Conservation (phyloP, 1,140 invertebrate species). For the silkworm (Bombyx mori) region DNA sequence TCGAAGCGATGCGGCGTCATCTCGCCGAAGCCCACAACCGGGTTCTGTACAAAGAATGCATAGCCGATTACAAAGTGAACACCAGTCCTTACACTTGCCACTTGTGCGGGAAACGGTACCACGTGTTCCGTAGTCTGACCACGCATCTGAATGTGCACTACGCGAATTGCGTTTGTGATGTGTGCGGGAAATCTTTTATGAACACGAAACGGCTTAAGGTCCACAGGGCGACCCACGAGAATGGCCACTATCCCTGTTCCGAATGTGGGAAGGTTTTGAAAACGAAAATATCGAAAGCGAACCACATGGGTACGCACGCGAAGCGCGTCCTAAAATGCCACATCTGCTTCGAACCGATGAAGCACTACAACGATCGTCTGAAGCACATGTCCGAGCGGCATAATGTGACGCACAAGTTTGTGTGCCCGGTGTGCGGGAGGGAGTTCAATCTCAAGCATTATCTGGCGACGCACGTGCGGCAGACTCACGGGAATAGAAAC, state of each 20-base stretch:
- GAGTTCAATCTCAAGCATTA: slow-evolving; percentile 60
- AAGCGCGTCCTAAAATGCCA: slow-evolving; percentile 50
- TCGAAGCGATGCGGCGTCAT: slow-evolving; percentile 39
- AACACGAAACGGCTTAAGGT: slow-evolving; percentile 53
- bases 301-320: slow-evolving; percentile 52
- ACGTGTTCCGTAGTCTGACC: slow-evolving; percentile 51
- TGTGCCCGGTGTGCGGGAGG: slow-evolving; percentile 40
- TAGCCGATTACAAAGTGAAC: slow-evolving; percentile 55
- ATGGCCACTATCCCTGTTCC: slow-evolving; percentile 37
- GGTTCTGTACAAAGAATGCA: slow-evolving; percentile 49
- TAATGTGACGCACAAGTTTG: slow-evolving; percentile 51
- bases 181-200: slow-evolving; percentile 54
- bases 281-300: slow-evolving; percentile 46
- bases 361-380: slow-evolving; percentile 56
- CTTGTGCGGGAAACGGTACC: slow-evolving; percentile 44
- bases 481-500: slow-evolving; percentile 53
- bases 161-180: slow-evolving; percentile 56
- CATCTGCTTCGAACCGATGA: slow-evolving; percentile 57
- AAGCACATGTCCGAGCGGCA: slow-evolving; percentile 59
- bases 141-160: slow-evolving; percentile 58
- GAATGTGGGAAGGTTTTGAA: slow-evolving; percentile 50
- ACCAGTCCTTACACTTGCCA: slow-evolving; percentile 45
- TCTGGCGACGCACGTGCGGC: slow-evolving; percentile 52
- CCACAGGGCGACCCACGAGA: slow-evolving; percentile 49
- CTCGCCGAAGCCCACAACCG: slow-evolving; percentile 38